Evolutionary conservation across 2,888 invertebrate species (phyloP).

Genomic region (Cinara cedri): DNA sequence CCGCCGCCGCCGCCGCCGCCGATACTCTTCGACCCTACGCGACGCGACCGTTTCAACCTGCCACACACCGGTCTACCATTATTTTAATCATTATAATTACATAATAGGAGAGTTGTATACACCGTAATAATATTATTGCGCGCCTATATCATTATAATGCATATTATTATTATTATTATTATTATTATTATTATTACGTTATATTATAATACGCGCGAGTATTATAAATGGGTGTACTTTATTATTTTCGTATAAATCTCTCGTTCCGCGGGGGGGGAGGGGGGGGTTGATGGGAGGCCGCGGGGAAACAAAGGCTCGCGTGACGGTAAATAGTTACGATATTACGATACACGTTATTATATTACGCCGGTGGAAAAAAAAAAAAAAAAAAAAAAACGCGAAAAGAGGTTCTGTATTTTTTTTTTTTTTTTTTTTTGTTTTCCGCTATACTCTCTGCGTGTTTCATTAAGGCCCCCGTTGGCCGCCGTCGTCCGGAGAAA

Average conservation of each 20-base stretch:
- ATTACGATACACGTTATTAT: too few relatives aligned
- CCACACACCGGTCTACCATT: conserved; percentile 39
- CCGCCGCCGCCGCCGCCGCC: neutral
- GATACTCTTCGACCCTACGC: neutral
- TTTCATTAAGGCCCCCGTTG: too few relatives aligned
- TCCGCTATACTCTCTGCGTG: neutral
- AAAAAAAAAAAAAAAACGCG: neutral
- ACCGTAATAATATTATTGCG: conserved; percentile 22
- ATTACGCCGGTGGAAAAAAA: too few relatives aligned
- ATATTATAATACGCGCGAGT: neutral
- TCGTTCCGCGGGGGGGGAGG: neutral
- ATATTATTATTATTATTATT: too few relatives aligned
- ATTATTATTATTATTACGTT: too few relatives aligned
- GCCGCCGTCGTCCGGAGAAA: neutral
- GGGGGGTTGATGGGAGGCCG: too few relatives aligned
- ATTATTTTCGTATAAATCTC: conserved; percentile 12
- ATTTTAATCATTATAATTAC: conserved; percentile 55
- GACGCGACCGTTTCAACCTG: conserved; percentile 42
- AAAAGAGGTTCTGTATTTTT: too few relatives aligned
- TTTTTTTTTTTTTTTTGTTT: neutral
- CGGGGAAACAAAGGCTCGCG: conserved; percentile 16
- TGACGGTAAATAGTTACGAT: conserved; percentile 34
- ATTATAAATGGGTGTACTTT: conserved; percentile 3
- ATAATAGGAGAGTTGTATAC: conserved; percentile 36
- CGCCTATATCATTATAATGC: neutral